These are phyloP conservation scores for Ictidomys tridecemlineatus DNA, from an alignment of 2,113 vertebrate species.

Conservation along the genomic window DNA sequence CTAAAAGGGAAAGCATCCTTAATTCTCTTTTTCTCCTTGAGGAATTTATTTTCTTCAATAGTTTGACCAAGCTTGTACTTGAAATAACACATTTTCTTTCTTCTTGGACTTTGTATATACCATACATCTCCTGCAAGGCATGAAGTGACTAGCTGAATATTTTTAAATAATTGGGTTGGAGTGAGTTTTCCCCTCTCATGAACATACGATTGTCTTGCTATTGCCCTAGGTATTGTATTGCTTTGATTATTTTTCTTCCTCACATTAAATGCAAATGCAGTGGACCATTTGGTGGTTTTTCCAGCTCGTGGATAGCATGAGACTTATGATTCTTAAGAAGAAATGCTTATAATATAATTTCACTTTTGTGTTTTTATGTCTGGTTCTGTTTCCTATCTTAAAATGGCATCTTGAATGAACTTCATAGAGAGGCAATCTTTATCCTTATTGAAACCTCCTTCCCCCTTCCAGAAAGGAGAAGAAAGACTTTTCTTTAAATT, in stretches of 20 bases:
- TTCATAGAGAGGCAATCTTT: not conserved
- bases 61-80: not conserved
- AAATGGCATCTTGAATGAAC: not conserved
- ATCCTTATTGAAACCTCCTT: not conserved
- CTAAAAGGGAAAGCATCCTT: not conserved
- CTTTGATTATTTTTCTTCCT: constrained; percentile 24
- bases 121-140: not conserved
- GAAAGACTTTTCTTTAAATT: constrained; percentile 7
- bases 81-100: not conserved
- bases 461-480: not conserved
- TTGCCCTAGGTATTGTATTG: not conserved
- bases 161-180: not conserved
- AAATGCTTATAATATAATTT: not conserved
- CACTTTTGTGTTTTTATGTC: not conserved
- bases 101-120: not conserved
- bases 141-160: not conserved
- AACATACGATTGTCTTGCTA: not conserved
- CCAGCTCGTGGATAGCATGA: not conserved
- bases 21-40: not conserved
- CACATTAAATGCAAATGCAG: not conserved
- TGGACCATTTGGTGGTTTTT: not conserved
- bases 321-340: not conserved
- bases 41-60: not conserved
- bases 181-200: not conserved
- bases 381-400: constrained; percentile 39